Percentiles rank a stretch among this genome's conserved stretches.
Evolutionary conservation across 2,797 vertebrate species (phyloP).

Genomic region (Aplochiton taeniatus): DNA sequence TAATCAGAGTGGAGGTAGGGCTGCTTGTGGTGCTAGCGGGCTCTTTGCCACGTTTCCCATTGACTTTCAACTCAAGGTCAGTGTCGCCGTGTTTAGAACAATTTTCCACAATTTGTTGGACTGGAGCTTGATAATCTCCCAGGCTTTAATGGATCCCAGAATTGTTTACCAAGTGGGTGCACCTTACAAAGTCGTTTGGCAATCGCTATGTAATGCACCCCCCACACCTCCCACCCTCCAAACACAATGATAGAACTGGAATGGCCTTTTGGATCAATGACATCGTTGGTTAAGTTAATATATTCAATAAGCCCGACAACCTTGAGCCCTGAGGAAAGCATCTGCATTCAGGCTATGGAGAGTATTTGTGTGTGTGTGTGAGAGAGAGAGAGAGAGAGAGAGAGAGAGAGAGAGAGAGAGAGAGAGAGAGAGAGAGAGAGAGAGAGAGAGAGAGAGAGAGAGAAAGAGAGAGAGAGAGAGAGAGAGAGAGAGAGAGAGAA

Average conservation of each 20-base stretch:
- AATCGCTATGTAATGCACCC: slow-evolving; percentile 65
- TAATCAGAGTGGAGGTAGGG: slow-evolving; percentile 67
- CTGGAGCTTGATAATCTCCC: slow-evolving; percentile 77
- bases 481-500: too few species aligned
- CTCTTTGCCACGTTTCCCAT: slow-evolving; percentile 67
- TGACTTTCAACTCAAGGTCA: slow-evolving; percentile 77
- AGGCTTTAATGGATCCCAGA: slow-evolving; percentile 75
- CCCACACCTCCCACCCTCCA: too few species aligned
- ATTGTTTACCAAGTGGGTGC: slow-evolving; percentile 79
- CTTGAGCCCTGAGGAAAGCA: slow-evolving; percentile 66
- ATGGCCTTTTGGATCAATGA: slow-evolving; percentile 82
- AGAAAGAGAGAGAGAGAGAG: too few species aligned
- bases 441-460: too few species aligned
- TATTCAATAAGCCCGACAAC: slow-evolving; percentile 77
- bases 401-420: background rate
- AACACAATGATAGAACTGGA: slow-evolving; percentile 77
- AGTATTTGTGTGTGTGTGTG: slow-evolving; percentile 13
- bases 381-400: background rate
- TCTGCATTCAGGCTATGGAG: slow-evolving; percentile 28
- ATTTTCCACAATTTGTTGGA: slow-evolving; percentile 76
- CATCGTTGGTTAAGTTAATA: slow-evolving; percentile 78
- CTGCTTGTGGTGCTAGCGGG: slow-evolving; percentile 46
- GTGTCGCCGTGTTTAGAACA: slow-evolving; percentile 71
- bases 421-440: too few species aligned
- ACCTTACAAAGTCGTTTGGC: slow-evolving; percentile 78